Evolutionary conservation across 2,797 vertebrate species (phyloP), one percentile per base, ranked within the genome.

Genomic region (Falco biarmicus): DNA sequence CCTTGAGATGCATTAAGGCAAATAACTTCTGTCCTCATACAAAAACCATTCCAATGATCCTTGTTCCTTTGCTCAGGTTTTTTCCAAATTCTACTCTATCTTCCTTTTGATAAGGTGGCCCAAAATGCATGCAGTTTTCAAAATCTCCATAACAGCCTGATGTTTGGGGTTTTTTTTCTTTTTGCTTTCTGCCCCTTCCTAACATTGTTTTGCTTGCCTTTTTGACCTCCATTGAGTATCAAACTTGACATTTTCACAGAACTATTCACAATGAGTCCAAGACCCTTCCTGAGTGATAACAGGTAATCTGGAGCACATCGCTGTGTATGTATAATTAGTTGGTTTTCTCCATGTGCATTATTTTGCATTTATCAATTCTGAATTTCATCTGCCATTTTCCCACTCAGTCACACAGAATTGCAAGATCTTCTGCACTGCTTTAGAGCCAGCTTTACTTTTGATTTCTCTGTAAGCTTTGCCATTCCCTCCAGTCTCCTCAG

Each of bases 351-450:
- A 13, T 47, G 76, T 48, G 51, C 47, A 69, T n/a, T 91, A 82
- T 59, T 93, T 94, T 74, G 64, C 51, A 77, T 84, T 71, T 83
- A 91, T 63, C 60, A 47, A 26, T 87, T 80, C 75, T 60, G 66
- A 95, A 90, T 53, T 83, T 93, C 84, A 80, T 96, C 89, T 87
- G 64, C 39, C 41, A 37, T 70, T 80, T 86, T 89, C 64, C 87
- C 95, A 88, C 77, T 57, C 84, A 87, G 59, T 84, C 11, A 24
- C 41, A 20, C 34, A 90, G 78, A 93, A 83, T 4, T 60, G 28
- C 45, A 80, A 63, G 63, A 57, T 80, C 59, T 94, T 73, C 78
- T 75, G 56, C n/a, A 18, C 39, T 48, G 66, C 54, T 89, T 65
- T 69, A 70, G 34, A 92, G 71, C 3, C 74, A 92, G 60, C 39